These are phyloP conservation scores for Acrocyrtus sp. DNA, from an alignment of 2,888 invertebrate genomes.

Conservation along the genomic window DNA sequence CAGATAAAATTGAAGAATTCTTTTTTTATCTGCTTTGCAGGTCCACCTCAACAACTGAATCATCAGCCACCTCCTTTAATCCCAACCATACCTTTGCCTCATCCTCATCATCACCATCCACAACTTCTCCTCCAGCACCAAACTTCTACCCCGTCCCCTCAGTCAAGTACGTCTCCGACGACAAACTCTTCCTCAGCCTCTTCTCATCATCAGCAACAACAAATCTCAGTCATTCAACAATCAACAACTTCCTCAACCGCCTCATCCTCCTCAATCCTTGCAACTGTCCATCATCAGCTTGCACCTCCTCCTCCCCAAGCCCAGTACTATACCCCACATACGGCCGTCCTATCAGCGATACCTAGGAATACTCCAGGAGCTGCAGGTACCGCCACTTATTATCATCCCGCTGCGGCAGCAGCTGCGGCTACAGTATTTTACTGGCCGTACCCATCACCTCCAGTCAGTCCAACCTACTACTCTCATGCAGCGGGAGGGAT, in stretches of 20 bases:
- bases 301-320: slow-evolving; percentile 36
- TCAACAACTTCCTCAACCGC: neutral
- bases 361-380: slow-evolving; percentile 30
- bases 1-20: neutral
- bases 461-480: slow-evolving; percentile 91
- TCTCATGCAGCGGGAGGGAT: slow-evolving; percentile 74
- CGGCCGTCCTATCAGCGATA: slow-evolving; percentile 59
- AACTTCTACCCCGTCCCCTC: too few relatives aligned
- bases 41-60: neutral
- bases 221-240: too few relatives aligned
- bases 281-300: neutral
- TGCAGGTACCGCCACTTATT: slow-evolving; percentile 59
- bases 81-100: slow-evolving; percentile 10
- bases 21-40: neutral
- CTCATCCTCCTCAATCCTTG: neutral
- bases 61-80: slow-evolving; percentile 3
- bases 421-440: slow-evolving; percentile 81
- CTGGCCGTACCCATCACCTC: slow-evolving; percentile 95
- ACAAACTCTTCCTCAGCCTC: neutral
- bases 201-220: neutral
- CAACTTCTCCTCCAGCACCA: too few relatives aligned
- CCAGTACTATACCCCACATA: slow-evolving; percentile 64
- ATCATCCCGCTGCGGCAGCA: slow-evolving; percentile 65
- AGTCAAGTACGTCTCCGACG: too few relatives aligned
- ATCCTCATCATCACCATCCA: neutral